These are phyloP conservation scores for Mastomys coucha DNA, from an alignment of 2,113 vertebrate genomes.

Conservation along the genomic window DNA sequence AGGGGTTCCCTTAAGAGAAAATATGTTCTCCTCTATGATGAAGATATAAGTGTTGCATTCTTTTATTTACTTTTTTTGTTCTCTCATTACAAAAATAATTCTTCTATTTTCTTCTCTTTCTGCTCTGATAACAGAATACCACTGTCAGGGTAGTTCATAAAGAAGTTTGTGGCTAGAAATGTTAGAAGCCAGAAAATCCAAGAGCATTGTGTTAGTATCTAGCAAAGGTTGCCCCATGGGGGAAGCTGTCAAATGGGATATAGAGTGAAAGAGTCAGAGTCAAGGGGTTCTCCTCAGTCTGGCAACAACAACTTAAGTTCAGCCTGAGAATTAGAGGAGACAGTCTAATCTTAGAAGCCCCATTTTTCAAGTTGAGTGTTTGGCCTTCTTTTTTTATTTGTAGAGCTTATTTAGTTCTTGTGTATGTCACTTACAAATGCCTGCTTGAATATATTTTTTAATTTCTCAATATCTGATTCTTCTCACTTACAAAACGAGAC, in stretches of 20 bases:
- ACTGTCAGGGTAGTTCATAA: background rate
- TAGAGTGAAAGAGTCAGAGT: background rate
- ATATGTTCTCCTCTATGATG: background rate
- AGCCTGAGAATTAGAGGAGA: background rate
- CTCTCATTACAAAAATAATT: background rate
- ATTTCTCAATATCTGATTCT: background rate
- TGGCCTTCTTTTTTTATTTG: background rate
- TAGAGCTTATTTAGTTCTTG: background rate
- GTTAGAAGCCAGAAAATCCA: background rate
- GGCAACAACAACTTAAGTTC: background rate
- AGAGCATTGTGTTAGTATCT: background rate
- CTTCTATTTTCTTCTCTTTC: background rate
- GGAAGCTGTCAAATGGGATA: background rate
- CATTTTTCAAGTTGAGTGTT: background rate
- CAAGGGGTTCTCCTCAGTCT: background rate
- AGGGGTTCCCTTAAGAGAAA: background rate
- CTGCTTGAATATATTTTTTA: background rate
- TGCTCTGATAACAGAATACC: background rate
- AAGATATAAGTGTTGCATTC: background rate
- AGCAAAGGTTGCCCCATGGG: background rate
- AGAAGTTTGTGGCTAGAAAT: background rate
- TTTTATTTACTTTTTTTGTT: background rate
- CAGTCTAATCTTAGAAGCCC: background rate
- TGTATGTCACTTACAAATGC: background rate
- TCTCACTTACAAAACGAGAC: background rate